These are phyloP conservation scores for Leptinotarsa texana DNA, from an alignment of 1,140 invertebrate genomes.

Conservation along the genomic window DNA sequence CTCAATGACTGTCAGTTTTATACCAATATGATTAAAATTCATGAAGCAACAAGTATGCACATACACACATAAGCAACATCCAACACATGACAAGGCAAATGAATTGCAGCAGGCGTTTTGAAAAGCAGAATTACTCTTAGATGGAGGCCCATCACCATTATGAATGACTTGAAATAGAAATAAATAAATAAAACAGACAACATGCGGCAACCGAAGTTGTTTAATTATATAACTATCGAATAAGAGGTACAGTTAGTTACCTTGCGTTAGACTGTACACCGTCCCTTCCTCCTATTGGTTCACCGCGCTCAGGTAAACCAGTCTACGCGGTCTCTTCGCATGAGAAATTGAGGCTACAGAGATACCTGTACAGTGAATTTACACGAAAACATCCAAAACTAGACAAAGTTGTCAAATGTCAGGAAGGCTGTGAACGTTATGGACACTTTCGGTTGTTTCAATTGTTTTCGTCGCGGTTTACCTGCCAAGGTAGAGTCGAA, in stretches of 20 bases:
- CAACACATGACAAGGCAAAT: background rate
- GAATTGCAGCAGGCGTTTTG: background rate
- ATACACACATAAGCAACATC: background rate
- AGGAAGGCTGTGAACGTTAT: conserved; percentile 40
- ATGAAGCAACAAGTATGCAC: background rate
- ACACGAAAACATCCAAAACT: conserved; percentile 38
- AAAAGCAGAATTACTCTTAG: background rate
- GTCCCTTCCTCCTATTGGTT: conserved; percentile 47
- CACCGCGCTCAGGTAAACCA: conserved; percentile 52
- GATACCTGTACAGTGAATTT: conserved; percentile 43
- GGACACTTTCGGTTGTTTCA: conserved; percentile 17
- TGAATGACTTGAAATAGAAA: conserved; percentile 19
- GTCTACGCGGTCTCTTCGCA: conserved; percentile 47
- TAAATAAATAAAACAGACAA: conserved; percentile 28
- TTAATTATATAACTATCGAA: conserved; percentile 51
- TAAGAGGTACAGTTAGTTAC: conserved; percentile 53
- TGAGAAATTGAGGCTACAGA: conserved; percentile 42
- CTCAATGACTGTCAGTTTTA: no score
- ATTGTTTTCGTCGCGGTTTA: conserved; percentile 27
- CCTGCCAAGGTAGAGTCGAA: conserved; percentile 25
- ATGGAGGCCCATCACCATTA: background rate
- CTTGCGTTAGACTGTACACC: conserved; percentile 46
- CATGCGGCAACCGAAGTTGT: conserved; percentile 32
- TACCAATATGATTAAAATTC: background rate
- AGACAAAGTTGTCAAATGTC: conserved; percentile 27